Percentiles rank a stretch among this genome's conserved stretches.
These are phyloP conservation scores for Neomonachus schauinslandi DNA, from an alignment of 2,113 vertebrate genomes.

Conservation along the genomic window DNA sequence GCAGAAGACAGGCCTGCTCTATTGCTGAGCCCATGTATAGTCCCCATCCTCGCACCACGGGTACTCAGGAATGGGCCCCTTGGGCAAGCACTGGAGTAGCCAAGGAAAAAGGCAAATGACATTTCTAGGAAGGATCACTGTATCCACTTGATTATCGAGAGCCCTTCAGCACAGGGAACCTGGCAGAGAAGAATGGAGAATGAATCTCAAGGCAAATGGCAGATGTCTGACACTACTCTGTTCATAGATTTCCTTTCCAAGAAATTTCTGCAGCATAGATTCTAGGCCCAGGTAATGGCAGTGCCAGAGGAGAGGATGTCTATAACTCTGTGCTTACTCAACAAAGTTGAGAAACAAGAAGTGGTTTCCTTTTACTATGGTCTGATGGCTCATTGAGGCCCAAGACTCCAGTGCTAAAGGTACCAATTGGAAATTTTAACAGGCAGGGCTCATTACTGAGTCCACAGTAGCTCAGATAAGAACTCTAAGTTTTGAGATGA, in stretches of 20 bases:
- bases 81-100: not conserved
- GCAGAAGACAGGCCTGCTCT: not conserved
- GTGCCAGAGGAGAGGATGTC: not conserved
- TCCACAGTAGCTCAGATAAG: not conserved
- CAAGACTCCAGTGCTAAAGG: not conserved
- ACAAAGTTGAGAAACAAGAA: not conserved
- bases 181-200: not conserved
- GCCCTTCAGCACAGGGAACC: not conserved
- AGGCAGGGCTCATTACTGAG: not conserved
- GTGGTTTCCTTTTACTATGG: not conserved
- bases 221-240: not conserved
- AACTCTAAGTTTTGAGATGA: not conserved
- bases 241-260: not conserved
- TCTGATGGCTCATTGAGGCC: not conserved
- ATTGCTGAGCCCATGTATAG: not conserved
- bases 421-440: not conserved
- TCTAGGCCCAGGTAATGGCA: not conserved
- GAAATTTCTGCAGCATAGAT: not conserved
- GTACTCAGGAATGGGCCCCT: not conserved
- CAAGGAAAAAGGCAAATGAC: not conserved
- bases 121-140: not conserved
- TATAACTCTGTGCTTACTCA: not conserved
- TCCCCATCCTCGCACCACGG: not conserved
- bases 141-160: not conserved
- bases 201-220: not conserved